Conservation (phyloP, 2,888 invertebrate species). For the Meiosimyza platycephala region DNA sequence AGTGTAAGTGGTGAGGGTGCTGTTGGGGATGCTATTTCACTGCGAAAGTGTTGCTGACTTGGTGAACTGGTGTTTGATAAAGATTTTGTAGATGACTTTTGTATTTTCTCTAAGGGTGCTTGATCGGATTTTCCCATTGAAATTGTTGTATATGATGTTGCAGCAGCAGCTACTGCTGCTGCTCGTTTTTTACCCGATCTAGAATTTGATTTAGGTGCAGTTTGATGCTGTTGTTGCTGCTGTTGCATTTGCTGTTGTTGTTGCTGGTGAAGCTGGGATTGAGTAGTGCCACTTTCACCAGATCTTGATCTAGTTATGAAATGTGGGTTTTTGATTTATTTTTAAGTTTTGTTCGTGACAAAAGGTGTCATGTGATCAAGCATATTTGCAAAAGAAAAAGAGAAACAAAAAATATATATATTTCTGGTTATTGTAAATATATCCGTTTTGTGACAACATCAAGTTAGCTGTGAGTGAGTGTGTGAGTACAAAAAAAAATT, state of each 20-base stretch:
- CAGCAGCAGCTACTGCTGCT: conserved; percentile 52
- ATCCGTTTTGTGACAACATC: conserved; percentile 1
- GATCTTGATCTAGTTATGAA: conserved; percentile 56
- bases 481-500: conserved; percentile 17
- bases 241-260: conserved; percentile 46
- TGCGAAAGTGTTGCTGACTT: conserved; percentile 45
- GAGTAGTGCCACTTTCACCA: conserved; percentile 56
- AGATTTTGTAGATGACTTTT: conserved; percentile 43
- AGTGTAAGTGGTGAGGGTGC: conserved; percentile 48
- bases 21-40: conserved; percentile 45
- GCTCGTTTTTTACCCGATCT: conserved; percentile 66
- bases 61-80: conserved; percentile 44
- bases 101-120: conserved; percentile 50
- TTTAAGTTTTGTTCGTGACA: conserved; percentile 9
- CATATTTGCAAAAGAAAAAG: conserved; percentile 26
- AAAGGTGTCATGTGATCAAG: not conserved
- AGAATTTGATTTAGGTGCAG: conserved; percentile 52
- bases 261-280: conserved; percentile 48
- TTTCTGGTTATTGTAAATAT: conserved; percentile 2
- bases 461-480: conserved; percentile 15
- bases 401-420: conserved; percentile 29
- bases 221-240: conserved; percentile 49
- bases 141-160: conserved; percentile 46
- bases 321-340: conserved; percentile 34
- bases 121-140: conserved; percentile 36